Evolutionary conservation across 2,113 vertebrate genomes (phyloP), one percentile per base, ranked within the genome.

Genomic region (Equus przewalskii): DNA sequence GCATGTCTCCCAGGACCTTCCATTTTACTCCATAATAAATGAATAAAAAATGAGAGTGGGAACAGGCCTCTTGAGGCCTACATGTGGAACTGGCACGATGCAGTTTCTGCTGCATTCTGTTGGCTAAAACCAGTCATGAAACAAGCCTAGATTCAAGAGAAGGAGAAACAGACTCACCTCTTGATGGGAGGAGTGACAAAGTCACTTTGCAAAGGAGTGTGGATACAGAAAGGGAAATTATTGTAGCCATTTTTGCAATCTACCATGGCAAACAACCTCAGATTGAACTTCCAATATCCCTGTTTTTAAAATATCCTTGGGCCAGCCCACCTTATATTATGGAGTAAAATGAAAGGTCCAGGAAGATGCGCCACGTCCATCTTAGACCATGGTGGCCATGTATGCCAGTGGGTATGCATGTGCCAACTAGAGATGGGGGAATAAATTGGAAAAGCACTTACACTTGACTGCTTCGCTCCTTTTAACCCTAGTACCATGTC

Each of bases 81-180:
- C 28, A 1, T 51, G n/a, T 46, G 3, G 41, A 49, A 56, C 46
- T 72, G 41, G 64, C 46, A 72, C 5, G 24, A n/a, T 62, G 11
- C 18, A 60, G 24, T 58, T 82, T 97, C 81, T 92, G 58, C 56
- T 94, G 36, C 33, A 10, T 85, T 96, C 30, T 84, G 5, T 69
- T 87, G 81, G 24, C 60, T 64, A 36, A 96, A 89, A 76, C 22
- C 81, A 84, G 26, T 44, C 41, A 72, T 26, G 67, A 91, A 87
- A 64, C 26, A 56, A 83, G 33, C 54, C 24, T 69, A 33, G 22
- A 54, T 84, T 88, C 49, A 51, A 85, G 36, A 36, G 19, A 65
- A 76, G 58, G 44, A 67, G 73, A 92, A 92, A 54, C 36, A 56
- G 76, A 78, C 41, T 83, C 36, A 36, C 22, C 9, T 70, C 30